These are phyloP conservation scores for Darevskia mixta DNA, from an alignment of 2,797 vertebrate genomes.

Conservation along the genomic window DNA sequence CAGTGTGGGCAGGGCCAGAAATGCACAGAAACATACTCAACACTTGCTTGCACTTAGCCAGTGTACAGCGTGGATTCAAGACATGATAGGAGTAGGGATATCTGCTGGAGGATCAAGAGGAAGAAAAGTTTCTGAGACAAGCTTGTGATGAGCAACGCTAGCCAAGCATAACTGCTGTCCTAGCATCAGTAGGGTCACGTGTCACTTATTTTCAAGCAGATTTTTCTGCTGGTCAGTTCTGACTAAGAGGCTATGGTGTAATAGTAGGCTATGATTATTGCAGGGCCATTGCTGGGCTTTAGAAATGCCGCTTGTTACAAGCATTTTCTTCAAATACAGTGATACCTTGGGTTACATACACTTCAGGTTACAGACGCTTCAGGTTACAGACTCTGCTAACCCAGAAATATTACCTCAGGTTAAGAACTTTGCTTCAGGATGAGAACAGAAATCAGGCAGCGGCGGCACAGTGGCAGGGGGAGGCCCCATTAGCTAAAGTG, in stretches of 20 bases:
- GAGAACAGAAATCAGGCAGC: no score
- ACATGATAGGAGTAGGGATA: neutral
- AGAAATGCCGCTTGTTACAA: neutral
- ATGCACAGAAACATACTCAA: no score
- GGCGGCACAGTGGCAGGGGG: no score
- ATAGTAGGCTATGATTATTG: neutral
- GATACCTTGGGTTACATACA: no score
- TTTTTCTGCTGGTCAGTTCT: neutral
- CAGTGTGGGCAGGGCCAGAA: no score
- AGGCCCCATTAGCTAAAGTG: no score
- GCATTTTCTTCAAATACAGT: neutral
- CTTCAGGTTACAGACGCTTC: no score
- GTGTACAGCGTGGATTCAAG: neutral
- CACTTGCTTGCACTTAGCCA: no score
- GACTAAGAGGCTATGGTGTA: neutral
- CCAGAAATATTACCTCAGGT: no score
- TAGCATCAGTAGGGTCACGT: neutral
- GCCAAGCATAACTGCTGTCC: neutral
- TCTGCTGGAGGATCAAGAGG: neutral
- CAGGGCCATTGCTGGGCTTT: neutral
- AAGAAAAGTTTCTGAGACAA: neutral
- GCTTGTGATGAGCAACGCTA: rapidly evolving
- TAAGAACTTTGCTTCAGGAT: no score
- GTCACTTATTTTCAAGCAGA: neutral
- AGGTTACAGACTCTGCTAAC: no score